Base-by-base conservation (phyloP, 2,888 invertebrate genomes). In the Aphrophora alni region DNA sequence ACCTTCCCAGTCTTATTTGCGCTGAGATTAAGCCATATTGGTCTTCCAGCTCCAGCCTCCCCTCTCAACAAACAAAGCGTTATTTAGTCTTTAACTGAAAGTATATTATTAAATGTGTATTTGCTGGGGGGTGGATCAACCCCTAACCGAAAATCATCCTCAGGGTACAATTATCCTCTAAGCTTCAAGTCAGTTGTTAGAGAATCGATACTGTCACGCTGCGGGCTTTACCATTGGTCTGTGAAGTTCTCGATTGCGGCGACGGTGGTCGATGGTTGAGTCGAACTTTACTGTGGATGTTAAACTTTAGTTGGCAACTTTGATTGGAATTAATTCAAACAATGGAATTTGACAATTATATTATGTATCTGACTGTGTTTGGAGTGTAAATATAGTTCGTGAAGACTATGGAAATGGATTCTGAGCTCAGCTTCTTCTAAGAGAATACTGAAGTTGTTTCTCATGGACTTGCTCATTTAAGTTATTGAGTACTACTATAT, bases 21-120 rank as follows among this genome's bases (percentile, higher is more conserved):
- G 1, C 59, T 59, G 21, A 59, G 59, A 59, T 59, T 59, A 59
- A n/a, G 59, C 21, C 21, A 59, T 59, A 59, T 59, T 59, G 59
- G 59, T 12, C 44, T 44, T 10, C 44, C 33, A 10, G 44, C 44
- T 44, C 44, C 59, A 59, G 59, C 33, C 21, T 59, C 59, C 59
- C 59, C 59, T 59, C 59, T 21, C 4, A 21, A 8, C 59, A 59
- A 59, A 59, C 59, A 59, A n/a, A 5, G 21, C n/a, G n/a, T 8
- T 33, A 21, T 59, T 59, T 59, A 59, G 59, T 21, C 59, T 59
- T 59, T 59, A 59, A 59, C 59, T 69, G 77, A 28, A 59, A 77
- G 77, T 33, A 77, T 77, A 70, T 77, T 77, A 77, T 77, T 77
- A 77, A 77, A 77, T 59, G 68, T 69, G 77, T 76, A 76, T 76